Evolutionary conservation across 2,888 invertebrate species (phyloP).

Genomic region (Geophilus truncorum): DNA sequence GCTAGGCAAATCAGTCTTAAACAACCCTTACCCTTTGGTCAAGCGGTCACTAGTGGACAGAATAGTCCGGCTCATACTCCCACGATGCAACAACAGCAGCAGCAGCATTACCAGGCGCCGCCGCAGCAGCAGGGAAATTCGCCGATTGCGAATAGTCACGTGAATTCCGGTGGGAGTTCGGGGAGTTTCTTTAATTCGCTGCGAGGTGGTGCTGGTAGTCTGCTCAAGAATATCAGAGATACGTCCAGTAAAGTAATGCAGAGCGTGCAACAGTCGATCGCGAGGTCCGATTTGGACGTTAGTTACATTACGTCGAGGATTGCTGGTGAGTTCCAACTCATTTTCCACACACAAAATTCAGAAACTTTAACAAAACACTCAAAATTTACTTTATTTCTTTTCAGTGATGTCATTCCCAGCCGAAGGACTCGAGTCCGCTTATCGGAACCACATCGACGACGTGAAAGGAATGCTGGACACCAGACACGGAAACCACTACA

Average conservation of each 20-base stretch:
- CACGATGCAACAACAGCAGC: background rate
- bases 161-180: background rate
- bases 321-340: conserved; percentile 49
- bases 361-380: no score
- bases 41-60: conserved; percentile 40
- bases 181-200: conserved; percentile 64
- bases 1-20: conserved; percentile 75
- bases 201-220: conserved; percentile 85
- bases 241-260: conserved; percentile 96
- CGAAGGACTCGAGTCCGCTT: conserved; percentile 83
- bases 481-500: conserved; percentile 66
- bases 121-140: conserved; percentile 39
- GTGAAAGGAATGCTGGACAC: conserved; percentile 71
- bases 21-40: conserved; percentile 64
- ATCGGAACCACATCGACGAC: conserved; percentile 88
- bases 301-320: conserved; percentile 87
- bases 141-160: conserved; percentile 19
- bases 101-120: conserved; percentile 42
- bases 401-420: conserved; percentile 89
- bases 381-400: conserved; percentile 24
- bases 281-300: conserved; percentile 80
- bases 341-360: no score
- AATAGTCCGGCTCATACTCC: conserved; percentile 36
- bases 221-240: conserved; percentile 89
- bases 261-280: conserved; percentile 87